Evolutionary conservation across 1,140 invertebrate genomes (phyloP).

Genomic region (Drosophila pseudoobscura): DNA sequence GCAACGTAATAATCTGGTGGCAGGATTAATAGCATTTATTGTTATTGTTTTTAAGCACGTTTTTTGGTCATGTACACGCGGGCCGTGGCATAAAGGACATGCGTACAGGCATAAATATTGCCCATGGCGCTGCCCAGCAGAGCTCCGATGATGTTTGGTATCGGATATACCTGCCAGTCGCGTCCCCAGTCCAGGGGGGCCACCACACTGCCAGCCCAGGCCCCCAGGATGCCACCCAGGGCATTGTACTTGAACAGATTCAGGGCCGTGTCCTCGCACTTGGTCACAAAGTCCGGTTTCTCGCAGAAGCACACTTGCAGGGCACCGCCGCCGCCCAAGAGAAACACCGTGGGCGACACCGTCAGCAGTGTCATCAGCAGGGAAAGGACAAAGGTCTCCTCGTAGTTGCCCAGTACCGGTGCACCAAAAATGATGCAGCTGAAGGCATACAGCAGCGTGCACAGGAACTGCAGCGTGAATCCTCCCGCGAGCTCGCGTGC

Average conservation of each 20-base stretch:
- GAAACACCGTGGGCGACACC: constrained; percentile 76
- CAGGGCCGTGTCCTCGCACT: constrained; percentile 74
- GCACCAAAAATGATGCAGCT: constrained; percentile 82
- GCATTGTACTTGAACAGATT: constrained; percentile 84
- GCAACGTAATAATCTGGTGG: constrained; percentile 60
- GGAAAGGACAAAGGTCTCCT: constrained; percentile 79
- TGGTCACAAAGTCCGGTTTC: constrained; percentile 77
- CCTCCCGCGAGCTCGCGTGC: constrained; percentile 66
- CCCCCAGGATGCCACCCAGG: constrained; percentile 87
- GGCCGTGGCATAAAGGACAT: constrained; percentile 73
- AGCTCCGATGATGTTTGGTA: constrained; percentile 87
- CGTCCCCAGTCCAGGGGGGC: constrained; percentile 94
- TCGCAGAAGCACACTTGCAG: constrained; percentile 80
- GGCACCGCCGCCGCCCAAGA: constrained; percentile 75
- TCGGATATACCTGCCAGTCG: constrained; percentile 90
- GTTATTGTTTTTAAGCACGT: constrained; percentile 47
- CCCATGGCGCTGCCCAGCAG: constrained; percentile 85
- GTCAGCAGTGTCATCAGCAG: constrained; percentile 75
- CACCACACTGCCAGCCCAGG: constrained; percentile 91
- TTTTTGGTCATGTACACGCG: constrained; percentile 79
- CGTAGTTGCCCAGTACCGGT: constrained; percentile 77
- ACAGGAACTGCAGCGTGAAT: constrained; percentile 72
- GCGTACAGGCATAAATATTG: constrained; percentile 82
- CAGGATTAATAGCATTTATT: constrained; percentile 63
- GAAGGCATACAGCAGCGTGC: constrained; percentile 75